These are phyloP conservation scores for Melieria omissa DNA, from an alignment of 2,888 invertebrate genomes.

Conservation along the genomic window DNA sequence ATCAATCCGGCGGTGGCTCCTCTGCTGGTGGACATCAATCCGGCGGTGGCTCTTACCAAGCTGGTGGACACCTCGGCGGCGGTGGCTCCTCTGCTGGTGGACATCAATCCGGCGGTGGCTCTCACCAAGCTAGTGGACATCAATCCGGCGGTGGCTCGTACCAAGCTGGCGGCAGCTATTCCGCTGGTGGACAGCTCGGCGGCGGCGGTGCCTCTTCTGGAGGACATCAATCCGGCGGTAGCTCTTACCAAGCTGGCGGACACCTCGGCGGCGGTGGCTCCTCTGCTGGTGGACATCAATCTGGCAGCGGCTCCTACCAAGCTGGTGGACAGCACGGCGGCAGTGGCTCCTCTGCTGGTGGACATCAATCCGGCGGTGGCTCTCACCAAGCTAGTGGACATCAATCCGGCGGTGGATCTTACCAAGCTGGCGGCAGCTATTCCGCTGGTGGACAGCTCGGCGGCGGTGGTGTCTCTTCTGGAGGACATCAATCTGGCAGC, in stretches of 20 bases:
- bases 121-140: neutral
- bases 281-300: constrained; percentile 4
- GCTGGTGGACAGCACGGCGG: neutral
- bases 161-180: neutral
- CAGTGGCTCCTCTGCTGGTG: constrained; percentile 13
- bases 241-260: neutral
- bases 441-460: neutral
- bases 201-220: neutral
- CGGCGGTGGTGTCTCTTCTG: neutral
- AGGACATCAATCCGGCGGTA: neutral
- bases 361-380: constrained; percentile 8
- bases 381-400: constrained; percentile 21
- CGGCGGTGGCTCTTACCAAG: neutral
- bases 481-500: neutral
- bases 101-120: neutral
- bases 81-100: constrained; percentile 1
- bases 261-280: neutral
- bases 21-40: neutral
- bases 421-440: constrained; percentile 3
- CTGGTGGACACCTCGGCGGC: neutral
- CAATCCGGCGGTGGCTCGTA: too few species aligned
- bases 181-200: constrained; percentile 1
- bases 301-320: constrained; percentile 5
- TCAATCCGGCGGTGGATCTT: too few species aligned
- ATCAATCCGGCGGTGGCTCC: neutral